phyloP scores from a whole-genome alignment of 2,113 vertebrate genomes.

The Empidonax traillii region DNA sequence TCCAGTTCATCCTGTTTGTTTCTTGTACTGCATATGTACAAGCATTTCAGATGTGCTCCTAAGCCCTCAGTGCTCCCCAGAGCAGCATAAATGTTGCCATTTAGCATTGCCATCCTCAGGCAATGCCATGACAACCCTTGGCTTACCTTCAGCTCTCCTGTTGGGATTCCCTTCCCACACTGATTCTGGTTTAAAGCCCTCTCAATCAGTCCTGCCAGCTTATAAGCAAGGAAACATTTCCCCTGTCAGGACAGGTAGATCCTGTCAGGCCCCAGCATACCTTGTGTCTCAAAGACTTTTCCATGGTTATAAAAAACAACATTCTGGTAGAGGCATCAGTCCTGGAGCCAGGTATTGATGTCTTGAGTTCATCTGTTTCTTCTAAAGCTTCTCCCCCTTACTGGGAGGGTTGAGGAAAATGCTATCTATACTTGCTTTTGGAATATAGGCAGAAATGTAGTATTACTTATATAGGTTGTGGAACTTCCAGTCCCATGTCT shows the following conservation, averaged over 20 bases:
- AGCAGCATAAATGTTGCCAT: background rate
- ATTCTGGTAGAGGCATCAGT: background rate
- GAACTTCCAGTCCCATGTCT: background rate
- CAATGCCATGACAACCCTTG: background rate
- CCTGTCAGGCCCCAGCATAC: background rate
- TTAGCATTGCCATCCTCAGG: background rate
- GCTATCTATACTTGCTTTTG: background rate
- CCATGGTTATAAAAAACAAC: background rate
- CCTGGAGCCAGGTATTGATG: background rate
- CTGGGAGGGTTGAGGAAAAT: background rate
- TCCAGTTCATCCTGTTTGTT: background rate
- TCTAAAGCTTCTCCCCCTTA: background rate
- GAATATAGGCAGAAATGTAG: background rate
- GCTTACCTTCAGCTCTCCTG: background rate
- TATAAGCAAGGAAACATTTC: background rate
- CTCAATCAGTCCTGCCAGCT: background rate
- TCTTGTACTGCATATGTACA: background rate
- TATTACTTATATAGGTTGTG: background rate
- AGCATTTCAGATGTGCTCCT: background rate
- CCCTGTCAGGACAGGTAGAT: background rate
- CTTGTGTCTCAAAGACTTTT: background rate
- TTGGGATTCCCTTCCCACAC: background rate
- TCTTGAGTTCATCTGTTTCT: background rate
- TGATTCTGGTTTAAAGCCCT: background rate
- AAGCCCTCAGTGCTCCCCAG: background rate